Conservation (phyloP, 2,888 invertebrate species). For the Trypoxylon attenuatum region DNA sequence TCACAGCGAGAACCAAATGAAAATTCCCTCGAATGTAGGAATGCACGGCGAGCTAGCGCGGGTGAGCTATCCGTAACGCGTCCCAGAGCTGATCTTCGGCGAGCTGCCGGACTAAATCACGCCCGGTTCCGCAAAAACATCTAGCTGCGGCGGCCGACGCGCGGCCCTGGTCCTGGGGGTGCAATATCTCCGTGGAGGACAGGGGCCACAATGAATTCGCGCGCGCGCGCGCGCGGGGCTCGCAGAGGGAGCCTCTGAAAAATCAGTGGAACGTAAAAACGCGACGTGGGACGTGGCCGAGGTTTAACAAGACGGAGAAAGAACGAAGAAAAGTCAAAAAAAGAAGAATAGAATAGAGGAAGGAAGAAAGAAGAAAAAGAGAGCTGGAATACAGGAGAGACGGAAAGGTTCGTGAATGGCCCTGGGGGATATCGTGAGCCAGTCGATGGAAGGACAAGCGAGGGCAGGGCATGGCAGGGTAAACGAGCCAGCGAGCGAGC, state of each 20-base stretch:
- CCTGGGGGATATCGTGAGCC: constrained; percentile 49
- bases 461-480: constrained; percentile 23
- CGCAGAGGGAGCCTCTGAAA: constrained; percentile 11
- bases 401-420: constrained; percentile 41
- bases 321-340: constrained; percentile 4
- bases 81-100: no score
- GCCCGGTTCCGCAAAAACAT: no score
- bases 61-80: no score
- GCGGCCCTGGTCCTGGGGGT: constrained; percentile 22
- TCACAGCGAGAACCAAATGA: no score
- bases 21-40: no score
- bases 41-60: no score
- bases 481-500: no score
- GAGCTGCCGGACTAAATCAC: no score
- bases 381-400: no score
- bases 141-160: no score
- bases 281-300: constrained; percentile 16
- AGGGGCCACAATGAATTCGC: constrained; percentile 28
- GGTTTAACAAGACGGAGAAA: no score
- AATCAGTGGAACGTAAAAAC: constrained; percentile 26
- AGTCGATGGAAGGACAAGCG: constrained; percentile 40
- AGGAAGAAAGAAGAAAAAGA: constrained; percentile 2
- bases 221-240: constrained; percentile 18
- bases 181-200: constrained; percentile 20
- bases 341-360: constrained; percentile 22